A percentile compares a stretch with the other conserved stretches of the same genome.
Conservation (phyloP, 1,140 invertebrate species). For the Trichomalopsis sarcophagae region DNA sequence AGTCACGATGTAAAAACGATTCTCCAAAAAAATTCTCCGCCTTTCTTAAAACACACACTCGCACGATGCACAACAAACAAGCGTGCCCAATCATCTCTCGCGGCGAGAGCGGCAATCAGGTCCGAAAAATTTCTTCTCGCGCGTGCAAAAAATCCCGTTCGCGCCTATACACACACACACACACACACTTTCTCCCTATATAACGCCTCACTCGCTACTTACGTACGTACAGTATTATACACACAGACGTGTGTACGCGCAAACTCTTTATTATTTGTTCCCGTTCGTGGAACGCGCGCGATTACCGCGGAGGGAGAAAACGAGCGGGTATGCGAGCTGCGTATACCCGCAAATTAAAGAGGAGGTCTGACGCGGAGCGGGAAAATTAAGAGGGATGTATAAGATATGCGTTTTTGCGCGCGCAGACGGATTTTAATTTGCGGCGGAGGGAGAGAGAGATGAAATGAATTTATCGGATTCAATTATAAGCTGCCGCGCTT, state of each 20-base stretch:
- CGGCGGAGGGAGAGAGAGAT: background rate
- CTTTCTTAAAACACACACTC: background rate
- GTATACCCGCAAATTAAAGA: conserved; percentile 42
- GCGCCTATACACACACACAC: conserved; percentile 7
- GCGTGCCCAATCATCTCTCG: background rate
- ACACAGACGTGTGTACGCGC: background rate
- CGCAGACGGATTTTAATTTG: conserved; percentile 29
- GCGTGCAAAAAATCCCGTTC: conserved; percentile 16
- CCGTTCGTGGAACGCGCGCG: conserved; percentile 36
- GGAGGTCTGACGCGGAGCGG: conserved; percentile 33
- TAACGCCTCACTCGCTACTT: background rate
- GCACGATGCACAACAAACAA: background rate
- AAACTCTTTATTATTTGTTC: conserved; percentile 32
- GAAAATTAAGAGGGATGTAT: conserved; percentile 49
- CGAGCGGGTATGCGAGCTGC: conserved; percentile 16
- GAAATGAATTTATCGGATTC: conserved; percentile 50
- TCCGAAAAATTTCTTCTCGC: background rate
- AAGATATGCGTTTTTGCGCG: conserved; percentile 23
- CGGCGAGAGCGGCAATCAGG: background rate
- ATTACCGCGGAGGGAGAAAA: conserved; percentile 39
- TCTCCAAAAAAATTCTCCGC: background rate
- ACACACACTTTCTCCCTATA: conserved; percentile 15
- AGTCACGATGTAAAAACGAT: too few relatives aligned
- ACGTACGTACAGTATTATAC: too few relatives aligned
- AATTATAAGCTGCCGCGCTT: conserved; percentile 33